Conservation (phyloP, 2,888 invertebrate genomes). For the Chrysotoxum bicinctum region DNA sequence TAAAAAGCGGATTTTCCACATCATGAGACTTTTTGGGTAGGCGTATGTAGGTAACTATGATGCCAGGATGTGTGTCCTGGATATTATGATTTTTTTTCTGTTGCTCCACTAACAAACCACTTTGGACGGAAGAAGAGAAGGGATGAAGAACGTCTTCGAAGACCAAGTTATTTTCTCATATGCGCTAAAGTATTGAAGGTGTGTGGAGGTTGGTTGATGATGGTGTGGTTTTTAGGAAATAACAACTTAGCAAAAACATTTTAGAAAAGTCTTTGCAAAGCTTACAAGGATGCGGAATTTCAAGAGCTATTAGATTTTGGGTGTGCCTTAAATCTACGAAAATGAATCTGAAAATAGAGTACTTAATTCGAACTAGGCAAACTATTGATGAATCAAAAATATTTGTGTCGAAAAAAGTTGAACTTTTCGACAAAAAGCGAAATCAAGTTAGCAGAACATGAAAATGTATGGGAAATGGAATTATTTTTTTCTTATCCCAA, state of each 20-base stretch:
- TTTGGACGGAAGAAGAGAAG: not conserved
- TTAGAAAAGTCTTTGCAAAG: slow-evolving; percentile 44
- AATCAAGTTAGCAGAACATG: too few species aligned
- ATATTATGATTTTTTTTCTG: not conserved
- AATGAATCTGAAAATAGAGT: too few species aligned
- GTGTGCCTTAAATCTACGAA: too few species aligned
- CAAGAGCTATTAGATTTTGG: not conserved
- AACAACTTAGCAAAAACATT: slow-evolving; percentile 31
- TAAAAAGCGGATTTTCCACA: slow-evolving; percentile 64
- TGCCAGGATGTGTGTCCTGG: slow-evolving; percentile 54
- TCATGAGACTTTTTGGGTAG: slow-evolving; percentile 15
- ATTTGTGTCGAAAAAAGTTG: too few species aligned
- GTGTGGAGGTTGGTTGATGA: not conserved
- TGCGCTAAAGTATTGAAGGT: not conserved
- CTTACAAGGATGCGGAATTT: slow-evolving; percentile 42
- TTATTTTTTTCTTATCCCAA: too few species aligned
- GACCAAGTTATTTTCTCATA: slow-evolving; percentile 39
- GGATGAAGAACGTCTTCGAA: slow-evolving; percentile 24
- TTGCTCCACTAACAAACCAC: slow-evolving; percentile 6
- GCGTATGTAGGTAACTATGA: slow-evolving; percentile 13
- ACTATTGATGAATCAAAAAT: too few species aligned
- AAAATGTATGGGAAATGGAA: too few species aligned
- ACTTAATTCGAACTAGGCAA: too few species aligned
- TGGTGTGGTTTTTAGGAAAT: slow-evolving; percentile 2
- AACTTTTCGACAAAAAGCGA: too few species aligned